Conservation (phyloP, 2,113 vertebrate genomes). For the Gorsachius goisagi region DNA sequence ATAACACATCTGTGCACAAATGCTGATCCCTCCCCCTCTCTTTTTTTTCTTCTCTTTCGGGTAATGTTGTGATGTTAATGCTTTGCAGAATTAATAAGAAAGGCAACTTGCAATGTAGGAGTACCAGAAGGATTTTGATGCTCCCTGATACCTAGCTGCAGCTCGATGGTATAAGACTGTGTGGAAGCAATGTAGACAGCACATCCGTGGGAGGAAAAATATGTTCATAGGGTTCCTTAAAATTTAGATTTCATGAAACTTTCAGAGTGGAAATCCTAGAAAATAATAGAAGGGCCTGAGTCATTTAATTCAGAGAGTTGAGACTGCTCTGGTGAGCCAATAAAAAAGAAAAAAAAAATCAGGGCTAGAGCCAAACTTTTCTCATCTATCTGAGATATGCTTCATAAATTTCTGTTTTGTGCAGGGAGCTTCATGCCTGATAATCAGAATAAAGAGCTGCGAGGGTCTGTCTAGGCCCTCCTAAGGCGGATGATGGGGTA, state of each 20-base stretch:
- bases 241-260: neutral
- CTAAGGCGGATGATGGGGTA: neutral
- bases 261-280: neutral
- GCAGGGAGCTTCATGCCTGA: neutral
- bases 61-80: neutral
- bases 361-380: neutral
- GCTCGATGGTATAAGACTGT: fast-evolving
- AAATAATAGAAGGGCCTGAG: neutral
- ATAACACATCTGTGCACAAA: neutral
- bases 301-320: neutral
- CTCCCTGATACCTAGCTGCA: neutral
- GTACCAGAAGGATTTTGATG: neutral
- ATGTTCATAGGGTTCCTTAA: neutral
- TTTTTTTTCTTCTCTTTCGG: neutral
- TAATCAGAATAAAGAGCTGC: neutral
- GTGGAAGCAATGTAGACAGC: fast-evolving
- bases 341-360: neutral
- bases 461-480: neutral
- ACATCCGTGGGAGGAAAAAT: neutral
- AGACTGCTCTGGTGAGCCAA: neutral
- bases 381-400: conserved; percentile 19
- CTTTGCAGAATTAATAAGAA: neutral
- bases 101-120: neutral
- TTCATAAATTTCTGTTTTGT: conserved; percentile 7
- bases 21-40: neutral